A percentile compares a stretch with the other conserved stretches of the same genome.
Evolutionary conservation across 2,888 invertebrate species (phyloP).

Genomic region (Diachrysia chrysitis): DNA sequence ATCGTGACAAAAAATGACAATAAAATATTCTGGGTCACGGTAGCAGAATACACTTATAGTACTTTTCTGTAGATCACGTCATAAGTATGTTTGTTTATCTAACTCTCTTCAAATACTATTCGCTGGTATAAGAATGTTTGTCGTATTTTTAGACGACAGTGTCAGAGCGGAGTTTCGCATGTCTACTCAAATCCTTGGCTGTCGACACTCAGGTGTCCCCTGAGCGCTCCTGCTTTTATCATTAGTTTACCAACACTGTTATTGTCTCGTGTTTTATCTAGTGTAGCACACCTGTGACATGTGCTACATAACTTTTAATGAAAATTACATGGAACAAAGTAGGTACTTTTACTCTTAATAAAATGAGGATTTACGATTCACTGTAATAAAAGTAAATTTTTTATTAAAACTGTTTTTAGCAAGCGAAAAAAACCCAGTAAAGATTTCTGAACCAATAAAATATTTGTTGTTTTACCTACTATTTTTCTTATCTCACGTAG

Average conservation of each 20-base stretch:
- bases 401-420: neutral
- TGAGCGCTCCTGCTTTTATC: conserved; percentile 51
- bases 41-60: conserved; percentile 23
- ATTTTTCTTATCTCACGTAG: neutral
- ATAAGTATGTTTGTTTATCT: conserved; percentile 35
- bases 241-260: conserved; percentile 42
- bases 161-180: conserved; percentile 38
- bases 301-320: conserved; percentile 22
- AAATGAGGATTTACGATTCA: neutral
- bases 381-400: conserved; percentile 1
- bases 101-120: conserved; percentile 33
- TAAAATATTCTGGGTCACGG: conserved; percentile 36
- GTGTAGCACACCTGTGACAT: conserved; percentile 27
- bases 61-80: conserved; percentile 30
- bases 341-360: neutral
- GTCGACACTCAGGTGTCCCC: conserved; percentile 51
- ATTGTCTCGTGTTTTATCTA: conserved; percentile 48
- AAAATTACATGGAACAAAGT: neutral
- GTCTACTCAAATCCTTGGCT: conserved; percentile 50
- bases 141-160: conserved; percentile 46
- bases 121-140: conserved; percentile 32
- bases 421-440: neutral
- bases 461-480: neutral
- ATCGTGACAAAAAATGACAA: conserved; percentile 36
- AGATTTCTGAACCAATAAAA: neutral